Evolutionary conservation across 2,113 vertebrate species (phyloP).

Genomic region (Sitta europaea): DNA sequence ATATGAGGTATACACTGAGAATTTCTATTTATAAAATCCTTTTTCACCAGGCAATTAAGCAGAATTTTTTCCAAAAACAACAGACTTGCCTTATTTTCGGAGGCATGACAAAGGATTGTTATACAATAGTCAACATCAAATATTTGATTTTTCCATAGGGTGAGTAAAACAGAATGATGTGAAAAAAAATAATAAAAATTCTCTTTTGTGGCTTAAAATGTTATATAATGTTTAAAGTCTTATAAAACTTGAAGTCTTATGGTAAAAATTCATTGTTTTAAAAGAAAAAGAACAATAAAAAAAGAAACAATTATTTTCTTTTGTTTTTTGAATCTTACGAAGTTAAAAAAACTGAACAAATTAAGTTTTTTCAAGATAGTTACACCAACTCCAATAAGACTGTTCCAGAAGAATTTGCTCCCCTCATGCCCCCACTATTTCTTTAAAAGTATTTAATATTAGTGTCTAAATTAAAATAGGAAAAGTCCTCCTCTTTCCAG

Average conservation of each 20-base stretch:
- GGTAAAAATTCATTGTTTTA: background rate
- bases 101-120: background rate
- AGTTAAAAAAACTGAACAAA: background rate
- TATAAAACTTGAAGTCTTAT: conserved; percentile 3
- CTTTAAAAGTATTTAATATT: background rate
- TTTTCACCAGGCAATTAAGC: background rate
- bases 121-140: background rate
- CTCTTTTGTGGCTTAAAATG: conserved; percentile 22
- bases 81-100: background rate
- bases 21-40: background rate
- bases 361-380: background rate
- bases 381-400: background rate
- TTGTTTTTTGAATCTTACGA: background rate
- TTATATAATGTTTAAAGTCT: background rate
- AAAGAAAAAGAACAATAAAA: background rate
- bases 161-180: background rate
- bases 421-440: background rate
- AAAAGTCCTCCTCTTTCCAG: background rate
- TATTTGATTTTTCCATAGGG: conserved; percentile 18
- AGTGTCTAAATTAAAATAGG: background rate
- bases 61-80: background rate
- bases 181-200: conserved; percentile 22
- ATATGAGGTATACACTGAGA: background rate
- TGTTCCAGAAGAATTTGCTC: background rate
- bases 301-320: background rate